Percentiles rank a stretch among this genome's conserved stretches.
phyloP scores from a whole-genome alignment of 1,140 invertebrate genomes.

The Drosophila leontia region DNA sequence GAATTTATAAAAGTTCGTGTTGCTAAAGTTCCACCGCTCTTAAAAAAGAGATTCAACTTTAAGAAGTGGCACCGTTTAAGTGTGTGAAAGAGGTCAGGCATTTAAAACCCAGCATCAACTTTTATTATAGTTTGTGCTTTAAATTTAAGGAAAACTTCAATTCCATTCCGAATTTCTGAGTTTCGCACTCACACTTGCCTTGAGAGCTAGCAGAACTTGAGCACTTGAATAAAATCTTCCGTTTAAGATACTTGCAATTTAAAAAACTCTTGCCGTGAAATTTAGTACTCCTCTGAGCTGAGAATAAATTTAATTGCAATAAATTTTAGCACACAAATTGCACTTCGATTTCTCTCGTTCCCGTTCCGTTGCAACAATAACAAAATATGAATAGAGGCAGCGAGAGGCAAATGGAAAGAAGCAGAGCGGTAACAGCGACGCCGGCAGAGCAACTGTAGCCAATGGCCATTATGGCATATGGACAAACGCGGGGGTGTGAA shows the following conservation, averaged over 20 bases:
- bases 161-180: neutral
- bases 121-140: neutral
- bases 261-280: neutral
- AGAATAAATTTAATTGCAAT: constrained; percentile 1
- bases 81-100: neutral
- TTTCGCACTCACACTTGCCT: neutral
- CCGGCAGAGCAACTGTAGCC: constrained; percentile 41
- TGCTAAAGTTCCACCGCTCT: neutral
- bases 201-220: neutral
- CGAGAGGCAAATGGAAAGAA: constrained; percentile 16
- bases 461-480: constrained; percentile 26
- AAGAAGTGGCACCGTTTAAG: neutral
- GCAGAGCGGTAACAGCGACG: constrained; percentile 20
- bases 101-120: neutral
- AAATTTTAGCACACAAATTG: constrained; percentile 10
- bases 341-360: constrained; percentile 18
- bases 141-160: neutral
- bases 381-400: constrained; percentile 31
- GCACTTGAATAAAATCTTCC: neutral
- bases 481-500: constrained; percentile 29
- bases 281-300: neutral
- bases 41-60: neutral
- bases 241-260: neutral
- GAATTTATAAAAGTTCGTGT: neutral
- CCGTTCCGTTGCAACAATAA: constrained; percentile 37